Conservation (phyloP, 2,797 vertebrate genomes). For the Hozukius guyotensis region DNA sequence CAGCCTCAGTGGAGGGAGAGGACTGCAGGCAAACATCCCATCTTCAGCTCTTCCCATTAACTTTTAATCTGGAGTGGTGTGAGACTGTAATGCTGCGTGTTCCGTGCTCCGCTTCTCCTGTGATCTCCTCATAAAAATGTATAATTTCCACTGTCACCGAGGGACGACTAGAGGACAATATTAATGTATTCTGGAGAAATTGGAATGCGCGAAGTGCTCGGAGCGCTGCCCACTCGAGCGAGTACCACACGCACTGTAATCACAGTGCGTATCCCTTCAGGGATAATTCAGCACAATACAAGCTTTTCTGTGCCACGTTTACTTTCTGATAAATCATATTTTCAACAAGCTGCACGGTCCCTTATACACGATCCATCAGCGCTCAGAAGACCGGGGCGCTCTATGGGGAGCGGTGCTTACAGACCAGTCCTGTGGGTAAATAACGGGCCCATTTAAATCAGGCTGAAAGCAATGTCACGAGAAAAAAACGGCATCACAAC, state of each 20-base stretch:
- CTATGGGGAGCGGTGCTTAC: neutral
- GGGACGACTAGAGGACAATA: slow-evolving; percentile 55
- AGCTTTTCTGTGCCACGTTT: slow-evolving; percentile 32
- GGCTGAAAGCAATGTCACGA: neutral
- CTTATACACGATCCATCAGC: slow-evolving; percentile 14
- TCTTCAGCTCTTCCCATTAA: slow-evolving; percentile 54
- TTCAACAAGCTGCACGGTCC: slow-evolving; percentile 4
- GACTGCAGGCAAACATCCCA: slow-evolving; percentile 27
- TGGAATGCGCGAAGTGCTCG: slow-evolving; percentile 55
- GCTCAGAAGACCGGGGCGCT: neutral
- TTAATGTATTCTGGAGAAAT: slow-evolving; percentile 62
- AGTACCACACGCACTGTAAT: slow-evolving; percentile 41
- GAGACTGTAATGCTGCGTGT: slow-evolving; percentile 45
- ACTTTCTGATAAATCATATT: slow-evolving; percentile 45
- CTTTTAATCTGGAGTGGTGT: slow-evolving; percentile 62
- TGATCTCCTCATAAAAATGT: slow-evolving; percentile 67
- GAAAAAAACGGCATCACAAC: neutral
- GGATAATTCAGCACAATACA: slow-evolving; percentile 45
- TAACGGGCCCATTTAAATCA: neutral
- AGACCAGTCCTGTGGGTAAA: neutral
- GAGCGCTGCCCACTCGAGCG: slow-evolving; percentile 33
- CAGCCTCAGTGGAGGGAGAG: neutral
- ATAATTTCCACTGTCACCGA: slow-evolving; percentile 52
- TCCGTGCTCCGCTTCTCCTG: slow-evolving; percentile 45
- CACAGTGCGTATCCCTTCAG: slow-evolving; percentile 34